These are phyloP conservation scores for Piaya cayana DNA, from an alignment of 2,113 vertebrate genomes.

Conservation along the genomic window DNA sequence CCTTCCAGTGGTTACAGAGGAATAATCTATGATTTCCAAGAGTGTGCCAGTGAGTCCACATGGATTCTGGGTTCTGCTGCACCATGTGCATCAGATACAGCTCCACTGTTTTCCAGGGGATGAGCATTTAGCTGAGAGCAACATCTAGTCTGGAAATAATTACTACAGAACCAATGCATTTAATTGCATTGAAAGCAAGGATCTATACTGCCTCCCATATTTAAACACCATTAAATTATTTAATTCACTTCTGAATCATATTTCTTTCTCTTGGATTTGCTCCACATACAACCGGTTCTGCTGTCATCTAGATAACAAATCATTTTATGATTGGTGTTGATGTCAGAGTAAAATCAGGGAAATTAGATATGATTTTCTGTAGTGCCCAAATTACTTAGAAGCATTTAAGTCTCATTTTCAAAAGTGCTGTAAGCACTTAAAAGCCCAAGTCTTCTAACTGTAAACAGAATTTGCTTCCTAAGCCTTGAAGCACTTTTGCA, in stretches of 20 bases:
- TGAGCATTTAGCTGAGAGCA: neutral
- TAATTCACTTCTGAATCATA: slow-evolving; percentile 18
- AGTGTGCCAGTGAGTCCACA: neutral
- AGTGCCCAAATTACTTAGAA: slow-evolving; percentile 7
- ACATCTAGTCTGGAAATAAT: neutral
- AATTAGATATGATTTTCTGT: slow-evolving; percentile 18
- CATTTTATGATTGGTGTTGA: slow-evolving; percentile 21
- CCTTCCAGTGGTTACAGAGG: neutral
- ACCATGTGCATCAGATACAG: neutral
- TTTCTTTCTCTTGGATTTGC: slow-evolving; percentile 24
- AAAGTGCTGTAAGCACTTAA: neutral
- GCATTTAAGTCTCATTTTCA: slow-evolving; percentile 37
- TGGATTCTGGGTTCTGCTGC: neutral
- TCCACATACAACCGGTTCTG: neutral
- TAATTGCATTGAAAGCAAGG: slow-evolving; percentile 2
- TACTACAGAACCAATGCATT: neutral
- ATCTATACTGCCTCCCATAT: neutral
- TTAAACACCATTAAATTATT: slow-evolving; percentile 10
- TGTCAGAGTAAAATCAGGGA: slow-evolving; percentile 10
- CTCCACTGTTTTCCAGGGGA: neutral
- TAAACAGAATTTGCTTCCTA: slow-evolving; percentile 2
- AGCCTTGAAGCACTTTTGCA: neutral
- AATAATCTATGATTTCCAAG: neutral
- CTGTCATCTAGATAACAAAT: slow-evolving; percentile 12
- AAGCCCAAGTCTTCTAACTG: neutral